These are phyloP conservation scores for Drosophila monieri DNA, from an alignment of 2,888 invertebrate species.

Conservation along the genomic window DNA sequence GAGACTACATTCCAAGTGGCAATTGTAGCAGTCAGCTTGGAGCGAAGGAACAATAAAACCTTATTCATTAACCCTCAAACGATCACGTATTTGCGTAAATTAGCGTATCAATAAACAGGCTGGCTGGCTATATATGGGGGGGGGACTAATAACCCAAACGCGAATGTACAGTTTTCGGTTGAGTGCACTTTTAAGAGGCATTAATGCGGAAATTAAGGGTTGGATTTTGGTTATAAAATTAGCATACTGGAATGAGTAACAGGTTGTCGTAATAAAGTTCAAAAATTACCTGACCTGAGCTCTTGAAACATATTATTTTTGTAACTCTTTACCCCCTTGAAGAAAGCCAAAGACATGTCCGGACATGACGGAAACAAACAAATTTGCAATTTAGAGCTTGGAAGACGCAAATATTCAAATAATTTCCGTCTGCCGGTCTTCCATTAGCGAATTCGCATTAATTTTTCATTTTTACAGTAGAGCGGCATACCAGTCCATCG, in stretches of 20 bases:
- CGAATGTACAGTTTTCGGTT: constrained; percentile 8
- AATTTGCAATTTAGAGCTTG: constrained; percentile 5
- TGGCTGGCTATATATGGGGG: constrained; percentile 8
- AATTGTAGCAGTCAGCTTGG: constrained; percentile 7
- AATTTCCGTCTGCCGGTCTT: constrained; percentile 15
- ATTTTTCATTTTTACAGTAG: constrained; percentile 26
- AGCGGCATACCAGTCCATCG: constrained; percentile 29
- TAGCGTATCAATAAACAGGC: constrained; percentile 41
- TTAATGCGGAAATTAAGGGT: constrained; percentile 38
- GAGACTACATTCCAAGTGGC: constrained; percentile 15
- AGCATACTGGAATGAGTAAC: constrained; percentile 25
- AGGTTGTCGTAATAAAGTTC: constrained; percentile 12
- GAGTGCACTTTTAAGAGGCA: constrained; percentile 20
- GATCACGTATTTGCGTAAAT: constrained; percentile 51
- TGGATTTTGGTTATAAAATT: constrained; percentile 28
- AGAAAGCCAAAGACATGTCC: neutral
- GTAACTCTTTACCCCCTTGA: too few relatives aligned
- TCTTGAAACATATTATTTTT: neutral
- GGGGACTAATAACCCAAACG: neutral
- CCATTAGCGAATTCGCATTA: constrained; percentile 27
- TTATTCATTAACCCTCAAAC: constrained; percentile 39
- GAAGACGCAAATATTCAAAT: constrained; percentile 22
- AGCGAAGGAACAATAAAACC: neutral
- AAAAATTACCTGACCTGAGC: neutral
- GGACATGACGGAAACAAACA: constrained; percentile 1